A percentile compares a stretch with the other conserved stretches of the same genome.
These are phyloP conservation scores for Pogona vitticeps DNA, from an alignment of 2,113 vertebrate genomes.

Conservation along the genomic window DNA sequence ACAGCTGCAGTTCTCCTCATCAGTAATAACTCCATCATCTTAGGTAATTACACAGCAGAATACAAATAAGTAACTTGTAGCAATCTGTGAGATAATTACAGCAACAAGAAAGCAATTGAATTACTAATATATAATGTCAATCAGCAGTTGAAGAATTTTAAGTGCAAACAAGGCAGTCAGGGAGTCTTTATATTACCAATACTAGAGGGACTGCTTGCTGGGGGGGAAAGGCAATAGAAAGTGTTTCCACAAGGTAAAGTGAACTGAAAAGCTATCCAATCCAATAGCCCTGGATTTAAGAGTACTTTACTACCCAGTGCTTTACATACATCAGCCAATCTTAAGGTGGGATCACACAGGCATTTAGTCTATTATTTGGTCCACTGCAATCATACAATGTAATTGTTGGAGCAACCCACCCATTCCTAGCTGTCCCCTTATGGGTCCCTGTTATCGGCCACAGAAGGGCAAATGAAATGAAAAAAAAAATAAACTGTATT, in stretches of 20 bases:
- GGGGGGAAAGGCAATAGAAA: background rate
- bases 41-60: conserved; percentile 14
- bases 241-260: background rate
- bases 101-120: conserved; percentile 3
- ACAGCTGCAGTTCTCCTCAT: background rate
- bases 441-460: too few species aligned
- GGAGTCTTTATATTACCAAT: background rate
- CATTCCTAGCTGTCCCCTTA: too few species aligned
- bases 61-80: conserved; percentile 6
- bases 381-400: too few species aligned
- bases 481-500: too few species aligned
- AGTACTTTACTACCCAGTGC: background rate
- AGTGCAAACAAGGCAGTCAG: background rate
- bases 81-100: conserved; percentile 11
- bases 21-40: background rate
- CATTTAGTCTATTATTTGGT: too few species aligned
- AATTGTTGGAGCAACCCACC: too few species aligned
- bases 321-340: background rate
- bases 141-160: background rate
- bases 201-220: background rate
- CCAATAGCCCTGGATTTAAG: conserved; percentile 10
- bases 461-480: too few species aligned
- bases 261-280: background rate
- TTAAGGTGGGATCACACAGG: too few species aligned
- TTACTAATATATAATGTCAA: conserved; percentile 12